Evolutionary conservation across 2,888 invertebrate genomes (phyloP).

Genomic region (Habrosyne pyritoides): DNA sequence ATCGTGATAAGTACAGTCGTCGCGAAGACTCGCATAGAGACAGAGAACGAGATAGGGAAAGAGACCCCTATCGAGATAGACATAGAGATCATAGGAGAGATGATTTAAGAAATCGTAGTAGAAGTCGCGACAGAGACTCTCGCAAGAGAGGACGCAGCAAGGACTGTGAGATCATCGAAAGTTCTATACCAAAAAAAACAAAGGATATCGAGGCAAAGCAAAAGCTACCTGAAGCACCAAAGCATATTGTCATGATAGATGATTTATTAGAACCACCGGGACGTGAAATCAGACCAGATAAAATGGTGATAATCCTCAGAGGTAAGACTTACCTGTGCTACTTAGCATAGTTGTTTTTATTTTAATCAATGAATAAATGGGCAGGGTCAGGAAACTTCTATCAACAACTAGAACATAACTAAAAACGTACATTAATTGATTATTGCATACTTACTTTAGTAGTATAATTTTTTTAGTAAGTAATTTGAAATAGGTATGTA

Average conservation of each 20-base stretch:
- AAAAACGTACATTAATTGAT: too few species aligned
- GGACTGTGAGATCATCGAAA: constrained; percentile 52
- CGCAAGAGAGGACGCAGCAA: constrained; percentile 65
- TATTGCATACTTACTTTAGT: too few species aligned
- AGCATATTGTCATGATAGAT: constrained; percentile 87
- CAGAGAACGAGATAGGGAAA: constrained; percentile 23
- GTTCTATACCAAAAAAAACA: constrained; percentile 44
- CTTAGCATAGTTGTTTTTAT: too few species aligned
- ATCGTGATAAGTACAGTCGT: constrained; percentile 43
- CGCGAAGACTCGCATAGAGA: constrained; percentile 35
- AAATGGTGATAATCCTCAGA: constrained; percentile 94
- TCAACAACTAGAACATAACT: too few species aligned
- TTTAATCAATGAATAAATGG: too few species aligned
- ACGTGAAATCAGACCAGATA: constrained; percentile 89
- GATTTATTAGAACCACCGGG: constrained; percentile 93
- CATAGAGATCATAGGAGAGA: constrained; percentile 49
- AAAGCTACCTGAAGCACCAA: constrained; percentile 40
- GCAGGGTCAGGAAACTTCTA: too few species aligned
- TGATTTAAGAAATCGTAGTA: constrained; percentile 48
- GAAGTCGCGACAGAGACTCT: constrained; percentile 61
- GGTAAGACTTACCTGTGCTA: too few species aligned
- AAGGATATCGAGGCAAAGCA: constrained; percentile 45
- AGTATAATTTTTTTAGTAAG: too few species aligned
- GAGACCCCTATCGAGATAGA: constrained; percentile 42
- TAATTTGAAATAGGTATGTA: too few species aligned